Base-by-base conservation (phyloP, 1,140 invertebrate species). In the Aphelinus atriplicis region DNA sequence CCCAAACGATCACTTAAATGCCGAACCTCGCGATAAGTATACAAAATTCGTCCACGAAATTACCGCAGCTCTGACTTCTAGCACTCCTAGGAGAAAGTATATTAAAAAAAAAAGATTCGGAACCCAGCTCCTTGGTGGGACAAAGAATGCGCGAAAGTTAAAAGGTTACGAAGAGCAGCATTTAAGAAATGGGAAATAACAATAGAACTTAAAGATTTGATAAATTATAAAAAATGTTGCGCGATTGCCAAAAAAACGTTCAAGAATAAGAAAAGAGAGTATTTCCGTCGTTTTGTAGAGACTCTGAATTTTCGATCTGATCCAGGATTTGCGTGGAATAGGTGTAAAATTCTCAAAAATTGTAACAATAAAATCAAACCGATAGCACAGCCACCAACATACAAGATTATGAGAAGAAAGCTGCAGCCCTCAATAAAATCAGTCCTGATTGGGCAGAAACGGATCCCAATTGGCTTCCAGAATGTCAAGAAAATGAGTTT, bases 71-170 rank as follows among this genome's bases (percentile, higher is more conserved):
- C 9, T 70, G 6, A n/a, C 2, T 3, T 1, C 3, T 1, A 51
- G 43, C 26, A 43, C 42, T 55, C 51, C 64, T 1, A 56, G 4
- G 3, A 53, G 6, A 47, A 45, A 46, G 3, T 26, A 26, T 26
- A 5, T 46, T 42, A 2, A 42, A 2, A 43, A 3, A 47, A 68
- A 45, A n/a, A 68, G 58, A 57, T 42, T 43, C 5, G 9, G 2
- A 68, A 68, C 43, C 53, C 53, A 3, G 66, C 58, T 26, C 48
- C 58, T 0, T 70, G 68, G 58, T 70, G 68, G 68, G 55, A 70
- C 43, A 10, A 43, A 5, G 45, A 70, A 42, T 70, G 58, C 43
- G 43, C 50, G 5, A 48, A 45, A 43, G 47, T 46, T 3, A 68
- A 58, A 58, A 57, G 66, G 58, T 47, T 68, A 10, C n/a, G 55